Evolutionary conservation across 1,140 invertebrate genomes (phyloP).

Genomic region (Lucilia cuprina): DNA sequence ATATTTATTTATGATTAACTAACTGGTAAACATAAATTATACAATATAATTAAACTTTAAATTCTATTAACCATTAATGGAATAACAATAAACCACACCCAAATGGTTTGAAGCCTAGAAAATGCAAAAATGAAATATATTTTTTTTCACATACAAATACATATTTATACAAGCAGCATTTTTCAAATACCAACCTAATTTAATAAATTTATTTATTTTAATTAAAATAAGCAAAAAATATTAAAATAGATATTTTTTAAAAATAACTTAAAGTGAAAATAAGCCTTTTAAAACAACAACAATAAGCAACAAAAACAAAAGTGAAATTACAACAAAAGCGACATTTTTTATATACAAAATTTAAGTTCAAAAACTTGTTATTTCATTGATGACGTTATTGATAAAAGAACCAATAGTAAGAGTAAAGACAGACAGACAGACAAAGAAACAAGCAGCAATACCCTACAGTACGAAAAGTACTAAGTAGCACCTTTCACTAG

Average conservation of each 20-base stretch:
- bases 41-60: neutral
- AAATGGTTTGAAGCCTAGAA: neutral
- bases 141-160: neutral
- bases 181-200: neutral
- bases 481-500: too few species aligned
- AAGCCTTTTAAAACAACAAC: neutral
- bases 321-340: neutral
- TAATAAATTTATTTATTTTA: neutral
- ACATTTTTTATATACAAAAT: neutral
- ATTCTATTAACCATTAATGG: neutral
- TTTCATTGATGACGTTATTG: constrained; percentile 20
- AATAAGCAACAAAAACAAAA: neutral
- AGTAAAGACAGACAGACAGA: neutral
- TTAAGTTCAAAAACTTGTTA: constrained; percentile 27
- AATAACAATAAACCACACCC: constrained; percentile 20
- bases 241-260: neutral
- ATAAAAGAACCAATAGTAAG: neutral
- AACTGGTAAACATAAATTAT: neutral
- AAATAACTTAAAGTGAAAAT: neutral
- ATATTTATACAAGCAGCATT: neutral
- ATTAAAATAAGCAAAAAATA: neutral
- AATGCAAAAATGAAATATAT: constrained; percentile 17
- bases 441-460: neutral
- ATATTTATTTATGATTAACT: constrained; percentile 13
- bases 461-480: too few species aligned